phyloP scores from a whole-genome alignment of 2,888 invertebrate genomes.

The Stenodema calcarata region DNA sequence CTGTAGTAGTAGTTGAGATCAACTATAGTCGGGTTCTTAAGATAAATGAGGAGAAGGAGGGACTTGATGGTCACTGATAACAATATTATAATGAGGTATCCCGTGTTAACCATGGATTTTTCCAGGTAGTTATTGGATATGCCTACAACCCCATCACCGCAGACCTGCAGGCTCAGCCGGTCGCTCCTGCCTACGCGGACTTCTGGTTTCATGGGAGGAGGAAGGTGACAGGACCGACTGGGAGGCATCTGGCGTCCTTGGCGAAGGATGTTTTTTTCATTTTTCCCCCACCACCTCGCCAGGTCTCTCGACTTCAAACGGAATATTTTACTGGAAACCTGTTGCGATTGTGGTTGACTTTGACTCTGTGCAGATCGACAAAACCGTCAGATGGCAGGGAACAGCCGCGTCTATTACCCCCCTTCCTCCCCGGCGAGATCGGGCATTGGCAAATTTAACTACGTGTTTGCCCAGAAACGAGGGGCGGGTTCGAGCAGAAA shows the following conservation, averaged over 20 bases:
- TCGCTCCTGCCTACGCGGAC: conserved; percentile 1
- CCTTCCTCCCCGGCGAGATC: neutral
- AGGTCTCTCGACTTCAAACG: neutral
- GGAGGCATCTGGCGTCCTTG: conserved; percentile 31
- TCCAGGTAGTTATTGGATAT: too few species aligned
- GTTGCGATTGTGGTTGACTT: conserved; percentile 25
- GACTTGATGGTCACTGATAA: too few species aligned
- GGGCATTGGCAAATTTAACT: neutral
- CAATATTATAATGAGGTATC: too few species aligned
- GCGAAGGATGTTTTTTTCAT: neutral
- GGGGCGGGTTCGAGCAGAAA: neutral
- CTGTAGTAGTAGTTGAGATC: too few species aligned
- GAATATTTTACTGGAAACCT: conserved; percentile 19
- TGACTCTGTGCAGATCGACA: conserved; percentile 9
- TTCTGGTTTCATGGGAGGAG: neutral
- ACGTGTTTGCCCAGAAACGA: neutral
- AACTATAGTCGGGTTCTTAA: too few species aligned
- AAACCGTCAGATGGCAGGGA: conserved; percentile 11
- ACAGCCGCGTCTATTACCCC: conserved; percentile 8
- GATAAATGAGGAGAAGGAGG: too few species aligned
- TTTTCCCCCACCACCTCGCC: neutral
- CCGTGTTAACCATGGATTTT: too few species aligned
- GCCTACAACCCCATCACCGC: too few species aligned
- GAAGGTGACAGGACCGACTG: neutral
- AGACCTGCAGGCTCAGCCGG: neutral